Percentiles rank a stretch among this genome's conserved stretches.
Conservation (phyloP, 2,113 vertebrate genomes). For the Fregata magnificens region DNA sequence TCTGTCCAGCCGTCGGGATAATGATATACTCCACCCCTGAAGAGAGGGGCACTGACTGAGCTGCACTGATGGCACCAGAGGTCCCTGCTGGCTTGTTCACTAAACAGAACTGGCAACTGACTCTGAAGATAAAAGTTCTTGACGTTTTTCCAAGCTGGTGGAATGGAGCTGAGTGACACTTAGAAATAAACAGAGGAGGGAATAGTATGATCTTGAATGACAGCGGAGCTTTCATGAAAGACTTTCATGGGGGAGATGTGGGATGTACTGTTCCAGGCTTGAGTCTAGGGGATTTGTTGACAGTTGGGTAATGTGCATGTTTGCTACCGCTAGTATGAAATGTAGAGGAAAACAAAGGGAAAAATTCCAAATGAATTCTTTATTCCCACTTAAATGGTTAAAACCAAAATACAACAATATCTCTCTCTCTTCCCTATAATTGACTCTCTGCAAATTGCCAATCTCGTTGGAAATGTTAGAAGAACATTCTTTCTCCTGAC, state of each 20-base stretch:
- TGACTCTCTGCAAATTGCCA: neutral
- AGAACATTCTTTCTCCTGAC: neutral
- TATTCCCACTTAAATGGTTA: neutral
- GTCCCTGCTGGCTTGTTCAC: slow-evolving; percentile 68
- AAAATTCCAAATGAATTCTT: neutral
- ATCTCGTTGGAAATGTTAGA: slow-evolving; percentile 21
- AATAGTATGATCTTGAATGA: slow-evolving; percentile 33
- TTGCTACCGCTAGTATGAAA: neutral
- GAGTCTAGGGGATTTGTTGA: slow-evolving; percentile 38
- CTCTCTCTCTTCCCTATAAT: neutral
- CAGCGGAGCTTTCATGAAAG: slow-evolving; percentile 26
- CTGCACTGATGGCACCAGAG: slow-evolving; percentile 43
- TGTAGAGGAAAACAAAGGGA: neutral
- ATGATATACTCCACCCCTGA: slow-evolving; percentile 47
- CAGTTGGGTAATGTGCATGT: neutral
- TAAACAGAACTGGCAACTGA: slow-evolving; percentile 70
- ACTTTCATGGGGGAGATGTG: neutral
- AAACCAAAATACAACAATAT: neutral
- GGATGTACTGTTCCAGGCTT: neutral
- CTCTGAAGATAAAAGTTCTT: slow-evolving; percentile 69
- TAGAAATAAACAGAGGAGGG: slow-evolving; percentile 57
- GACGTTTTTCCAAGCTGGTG: slow-evolving; percentile 66
- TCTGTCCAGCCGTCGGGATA: neutral
- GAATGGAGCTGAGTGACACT: slow-evolving; percentile 65
- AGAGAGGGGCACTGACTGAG: slow-evolving; percentile 40